Percentiles rank a stretch among this genome's conserved stretches.
Evolutionary conservation across 2,888 invertebrate species (phyloP).

Genomic region (Melieria picta): DNA sequence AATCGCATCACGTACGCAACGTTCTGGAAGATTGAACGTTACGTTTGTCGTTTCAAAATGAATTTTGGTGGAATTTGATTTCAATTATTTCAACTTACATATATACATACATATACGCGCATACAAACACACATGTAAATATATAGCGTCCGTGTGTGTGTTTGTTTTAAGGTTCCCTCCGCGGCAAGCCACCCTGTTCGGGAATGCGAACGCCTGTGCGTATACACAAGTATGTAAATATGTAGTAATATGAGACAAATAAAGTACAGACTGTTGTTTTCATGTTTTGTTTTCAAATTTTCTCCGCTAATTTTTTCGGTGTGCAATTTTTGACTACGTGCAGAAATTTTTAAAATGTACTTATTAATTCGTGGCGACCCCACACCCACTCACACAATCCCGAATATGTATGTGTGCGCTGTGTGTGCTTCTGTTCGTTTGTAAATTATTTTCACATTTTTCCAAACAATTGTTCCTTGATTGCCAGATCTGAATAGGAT

Average conservation of each 20-base stretch:
- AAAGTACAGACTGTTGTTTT: constrained; percentile 1
- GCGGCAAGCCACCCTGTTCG: no score
- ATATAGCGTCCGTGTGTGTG: not conserved
- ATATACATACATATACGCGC: not conserved
- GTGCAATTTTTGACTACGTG: constrained; percentile 32
- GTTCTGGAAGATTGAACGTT: constrained; percentile 64
- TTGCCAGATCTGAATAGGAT: not conserved
- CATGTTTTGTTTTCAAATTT: not conserved
- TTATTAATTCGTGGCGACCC: constrained; percentile 1
- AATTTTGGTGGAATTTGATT: constrained; percentile 46
- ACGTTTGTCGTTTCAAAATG: constrained; percentile 63
- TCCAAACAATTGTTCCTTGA: constrained; percentile 20
- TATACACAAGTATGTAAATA: not conserved
- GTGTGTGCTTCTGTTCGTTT: not conserved
- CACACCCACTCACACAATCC: no score
- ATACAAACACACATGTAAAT: not conserved
- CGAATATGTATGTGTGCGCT: not conserved
- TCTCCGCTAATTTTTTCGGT: constrained; percentile 10
- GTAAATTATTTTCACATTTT: constrained; percentile 32
- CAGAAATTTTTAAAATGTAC: constrained; percentile 37
- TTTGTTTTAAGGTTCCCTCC: not conserved
- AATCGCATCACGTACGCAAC: constrained; percentile 61
- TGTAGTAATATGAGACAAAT: not conserved
- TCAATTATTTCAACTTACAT: not conserved
- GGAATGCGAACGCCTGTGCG: not conserved